These are phyloP conservation scores for Anableps anableps DNA, from an alignment of 2,797 vertebrate species.

Conservation along the genomic window DNA sequence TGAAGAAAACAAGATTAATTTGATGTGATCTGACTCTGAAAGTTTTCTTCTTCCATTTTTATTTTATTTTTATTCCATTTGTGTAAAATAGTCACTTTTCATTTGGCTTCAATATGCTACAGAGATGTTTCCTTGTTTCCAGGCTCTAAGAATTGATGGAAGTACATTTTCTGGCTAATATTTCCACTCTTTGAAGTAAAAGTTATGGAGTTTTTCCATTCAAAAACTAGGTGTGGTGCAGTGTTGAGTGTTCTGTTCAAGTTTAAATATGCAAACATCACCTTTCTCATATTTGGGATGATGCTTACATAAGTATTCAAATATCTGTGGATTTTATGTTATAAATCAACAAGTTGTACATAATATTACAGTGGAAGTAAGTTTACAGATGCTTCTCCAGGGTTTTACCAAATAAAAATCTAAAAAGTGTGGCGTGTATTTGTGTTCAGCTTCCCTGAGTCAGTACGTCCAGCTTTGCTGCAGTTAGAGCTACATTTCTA, in stretches of 20 bases:
- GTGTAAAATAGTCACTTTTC: conserved; percentile 4
- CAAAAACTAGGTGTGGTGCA: neutral
- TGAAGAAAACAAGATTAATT: conserved; percentile 1
- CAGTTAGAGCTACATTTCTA: no score
- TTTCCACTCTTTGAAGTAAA: conserved; percentile 17
- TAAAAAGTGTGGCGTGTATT: neutral
- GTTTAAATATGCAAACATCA: neutral
- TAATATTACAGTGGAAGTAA: neutral
- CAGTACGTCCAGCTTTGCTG: no score
- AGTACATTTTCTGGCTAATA: conserved; percentile 16
- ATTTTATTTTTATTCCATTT: conserved; percentile 3
- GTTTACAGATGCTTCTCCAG: neutral
- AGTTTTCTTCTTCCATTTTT: conserved; percentile 7
- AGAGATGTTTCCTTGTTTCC: neutral
- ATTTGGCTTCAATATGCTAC: neutral
- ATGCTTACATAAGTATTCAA: neutral
- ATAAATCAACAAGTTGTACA: neutral
- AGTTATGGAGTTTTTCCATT: neutral
- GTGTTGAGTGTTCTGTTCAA: no score
- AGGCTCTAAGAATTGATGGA: conserved; percentile 21
- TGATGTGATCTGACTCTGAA: conserved; percentile 23
- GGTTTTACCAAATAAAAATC: neutral
- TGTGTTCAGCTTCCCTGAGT: no score
- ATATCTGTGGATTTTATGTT: neutral
- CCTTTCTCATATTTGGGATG: neutral